Conservation (phyloP, 2,113 vertebrate genomes). For the Vicugna pacos region DNA sequence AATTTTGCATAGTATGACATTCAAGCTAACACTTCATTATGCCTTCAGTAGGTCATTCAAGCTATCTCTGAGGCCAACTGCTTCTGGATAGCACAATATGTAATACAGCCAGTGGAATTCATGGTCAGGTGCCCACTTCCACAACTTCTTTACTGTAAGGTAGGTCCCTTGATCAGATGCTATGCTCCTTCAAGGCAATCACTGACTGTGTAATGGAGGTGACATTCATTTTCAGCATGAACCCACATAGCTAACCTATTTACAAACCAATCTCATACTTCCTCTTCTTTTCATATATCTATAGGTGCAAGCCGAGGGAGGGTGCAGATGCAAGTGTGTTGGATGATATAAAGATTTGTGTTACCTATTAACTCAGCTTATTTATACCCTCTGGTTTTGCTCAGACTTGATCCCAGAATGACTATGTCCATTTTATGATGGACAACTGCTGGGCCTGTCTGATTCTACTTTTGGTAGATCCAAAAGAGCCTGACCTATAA, state of each 20-base stretch:
- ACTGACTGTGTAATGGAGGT: neutral
- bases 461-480: neutral
- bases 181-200: neutral
- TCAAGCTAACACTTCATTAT: neutral
- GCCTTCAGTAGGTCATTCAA: neutral
- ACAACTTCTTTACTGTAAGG: neutral
- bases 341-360: neutral
- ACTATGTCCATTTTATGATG: neutral
- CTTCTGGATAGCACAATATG: neutral
- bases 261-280: neutral
- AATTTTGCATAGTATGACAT: neutral
- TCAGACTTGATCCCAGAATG: neutral
- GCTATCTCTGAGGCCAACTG: neutral
- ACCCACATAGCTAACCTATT: neutral
- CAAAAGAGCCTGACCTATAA: neutral
- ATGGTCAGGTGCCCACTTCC: neutral
- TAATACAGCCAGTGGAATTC: neutral
- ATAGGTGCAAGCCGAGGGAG: neutral
- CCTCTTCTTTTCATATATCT: neutral
- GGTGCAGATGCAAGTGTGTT: neutral
- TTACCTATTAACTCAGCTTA: neutral
- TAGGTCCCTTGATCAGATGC: neutral
- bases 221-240: neutral
- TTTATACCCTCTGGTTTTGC: neutral
- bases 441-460: neutral